Evolutionary conservation across 2,797 vertebrate genomes (phyloP).

Genomic region (Thalassophryne amazonica): DNA sequence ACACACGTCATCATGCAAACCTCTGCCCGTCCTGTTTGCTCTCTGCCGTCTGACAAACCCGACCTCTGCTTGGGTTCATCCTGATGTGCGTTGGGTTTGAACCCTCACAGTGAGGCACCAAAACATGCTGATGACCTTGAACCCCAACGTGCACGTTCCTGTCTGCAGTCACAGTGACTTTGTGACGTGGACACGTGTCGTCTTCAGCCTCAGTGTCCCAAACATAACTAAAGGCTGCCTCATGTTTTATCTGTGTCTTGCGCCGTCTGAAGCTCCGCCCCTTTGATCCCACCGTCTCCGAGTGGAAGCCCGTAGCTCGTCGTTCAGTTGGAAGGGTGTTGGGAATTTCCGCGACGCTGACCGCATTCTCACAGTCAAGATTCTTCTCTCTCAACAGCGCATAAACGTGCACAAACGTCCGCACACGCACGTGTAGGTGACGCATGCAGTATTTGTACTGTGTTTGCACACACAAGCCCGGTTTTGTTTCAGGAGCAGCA

Average conservation of each 20-base stretch:
- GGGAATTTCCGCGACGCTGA: conserved; percentile 56
- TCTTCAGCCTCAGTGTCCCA: no score
- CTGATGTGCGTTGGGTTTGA: no score
- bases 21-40: conserved; percentile 10
- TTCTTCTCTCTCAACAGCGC: conserved; percentile 9
- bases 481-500: not conserved
- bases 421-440: conserved; percentile 6
- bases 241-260: conserved; percentile 31
- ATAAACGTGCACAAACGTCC: conserved; percentile 16
- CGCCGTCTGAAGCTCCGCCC: conserved; percentile 29
- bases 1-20: conserved; percentile 23
- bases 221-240: no score
- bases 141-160: no score
- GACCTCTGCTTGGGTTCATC: no score
- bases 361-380: conserved; percentile 3
- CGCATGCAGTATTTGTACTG: conserved; percentile 13
- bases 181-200: no score
- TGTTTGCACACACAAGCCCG: not conserved
- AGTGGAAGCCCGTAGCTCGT: conserved; percentile 18
- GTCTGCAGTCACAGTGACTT: no score
- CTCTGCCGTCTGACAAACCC: not conserved
- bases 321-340: conserved; percentile 1
- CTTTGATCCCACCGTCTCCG: conserved; percentile 19
- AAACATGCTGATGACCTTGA: no score
- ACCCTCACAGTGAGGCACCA: no score